Evolutionary conservation across 2,113 vertebrate genomes (phyloP).

Genomic region (Chaetura pelagica): DNA sequence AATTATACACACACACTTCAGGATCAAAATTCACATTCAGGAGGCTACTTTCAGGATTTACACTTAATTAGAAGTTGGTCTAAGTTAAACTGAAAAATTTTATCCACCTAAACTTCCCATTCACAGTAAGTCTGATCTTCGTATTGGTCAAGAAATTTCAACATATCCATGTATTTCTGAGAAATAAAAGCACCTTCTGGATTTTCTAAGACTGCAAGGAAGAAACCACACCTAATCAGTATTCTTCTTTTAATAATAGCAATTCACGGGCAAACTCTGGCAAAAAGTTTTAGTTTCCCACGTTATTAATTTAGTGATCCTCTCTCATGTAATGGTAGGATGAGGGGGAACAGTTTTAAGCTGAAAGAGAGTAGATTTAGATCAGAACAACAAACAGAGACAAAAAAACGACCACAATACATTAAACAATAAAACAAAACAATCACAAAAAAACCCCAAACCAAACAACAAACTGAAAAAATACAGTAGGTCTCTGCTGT

Average conservation of each 20-base stretch:
- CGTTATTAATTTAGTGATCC: no score
- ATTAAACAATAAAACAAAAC: no score
- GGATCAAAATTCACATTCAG: constrained; percentile 85
- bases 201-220: constrained; percentile 55
- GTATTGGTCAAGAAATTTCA: constrained; percentile 76
- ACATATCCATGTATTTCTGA: constrained; percentile 79
- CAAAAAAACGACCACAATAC: background rate
- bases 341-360: no score
- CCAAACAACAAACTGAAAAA: no score
- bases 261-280: background rate
- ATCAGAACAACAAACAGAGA: no score
- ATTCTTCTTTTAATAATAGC: background rate
- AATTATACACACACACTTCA: constrained; percentile 64
- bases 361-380: no score
- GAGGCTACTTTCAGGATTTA: constrained; percentile 71
- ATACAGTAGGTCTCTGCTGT: background rate
- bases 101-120: constrained; percentile 78
- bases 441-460: no score
- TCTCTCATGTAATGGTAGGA: no score
- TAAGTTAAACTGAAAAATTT: constrained; percentile 81
- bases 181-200: constrained; percentile 66
- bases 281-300: background rate
- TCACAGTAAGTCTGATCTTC: constrained; percentile 75
- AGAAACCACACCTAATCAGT: background rate
- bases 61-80: constrained; percentile 78